These are phyloP conservation scores for Hemichromis elongatus DNA, from an alignment of 2,113 vertebrate species.

Conservation along the genomic window DNA sequence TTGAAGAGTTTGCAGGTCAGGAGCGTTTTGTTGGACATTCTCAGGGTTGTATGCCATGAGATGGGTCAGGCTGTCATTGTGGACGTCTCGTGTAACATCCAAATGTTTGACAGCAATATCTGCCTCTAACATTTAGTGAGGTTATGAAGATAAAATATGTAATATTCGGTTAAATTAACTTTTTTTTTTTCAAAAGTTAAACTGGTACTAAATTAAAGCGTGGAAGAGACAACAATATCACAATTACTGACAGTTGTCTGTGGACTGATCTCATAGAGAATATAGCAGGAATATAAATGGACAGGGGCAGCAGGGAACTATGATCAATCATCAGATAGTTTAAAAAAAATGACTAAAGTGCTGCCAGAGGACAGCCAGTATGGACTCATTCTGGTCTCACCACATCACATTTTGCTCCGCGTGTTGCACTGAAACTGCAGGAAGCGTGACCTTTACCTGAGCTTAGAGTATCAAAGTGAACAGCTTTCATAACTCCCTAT, in stretches of 20 bases:
- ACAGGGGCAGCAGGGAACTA: not conserved
- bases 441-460: slow-evolving; percentile 34
- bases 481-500: slow-evolving; percentile 12
- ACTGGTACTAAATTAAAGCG: not conserved
- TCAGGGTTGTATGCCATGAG: not conserved
- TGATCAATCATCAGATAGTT: not conserved
- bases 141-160: not conserved
- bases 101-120: not conserved
- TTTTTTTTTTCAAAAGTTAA: not conserved
- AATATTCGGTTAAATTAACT: not conserved
- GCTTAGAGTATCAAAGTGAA: slow-evolving; percentile 11
- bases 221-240: not conserved
- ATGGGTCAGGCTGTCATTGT: not conserved
- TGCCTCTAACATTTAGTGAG: not conserved
- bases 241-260: not conserved
- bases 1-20: not conserved
- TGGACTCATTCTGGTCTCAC: not conserved
- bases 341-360: not conserved
- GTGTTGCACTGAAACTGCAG: not conserved
- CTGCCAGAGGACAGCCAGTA: not conserved
- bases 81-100: not conserved
- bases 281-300: not conserved
- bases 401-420: not conserved
- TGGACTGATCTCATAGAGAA: not conserved
- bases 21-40: not conserved